Percentiles rank a stretch among this genome's conserved stretches.
Conservation (phyloP, 2,888 invertebrate species). For the Lasioglossum villosulum region DNA sequence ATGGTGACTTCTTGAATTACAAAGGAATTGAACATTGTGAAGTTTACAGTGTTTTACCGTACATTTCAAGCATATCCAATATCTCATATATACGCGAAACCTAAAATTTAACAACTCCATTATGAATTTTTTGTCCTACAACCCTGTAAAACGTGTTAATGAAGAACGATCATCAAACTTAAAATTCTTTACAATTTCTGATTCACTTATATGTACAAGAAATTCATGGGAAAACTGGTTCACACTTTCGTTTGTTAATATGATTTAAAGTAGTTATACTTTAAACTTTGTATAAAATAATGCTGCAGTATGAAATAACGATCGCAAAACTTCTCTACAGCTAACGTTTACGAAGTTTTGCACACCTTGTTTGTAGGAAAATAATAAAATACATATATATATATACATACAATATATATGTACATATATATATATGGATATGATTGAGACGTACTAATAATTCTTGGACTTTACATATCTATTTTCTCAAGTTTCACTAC, state of each 20-base stretch:
- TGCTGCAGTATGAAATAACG: slow-evolving; percentile 17
- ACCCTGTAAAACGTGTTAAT: slow-evolving; percentile 19
- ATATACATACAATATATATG: background rate
- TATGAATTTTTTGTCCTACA: background rate
- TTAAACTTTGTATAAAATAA: slow-evolving; percentile 29
- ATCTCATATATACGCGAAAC: slow-evolving; percentile 18
- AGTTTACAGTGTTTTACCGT: slow-evolving; percentile 48
- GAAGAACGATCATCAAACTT: background rate
- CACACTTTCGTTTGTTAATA: slow-evolving; percentile 11
- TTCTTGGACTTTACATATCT: slow-evolving; percentile 72
- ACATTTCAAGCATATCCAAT: slow-evolving; percentile 63
- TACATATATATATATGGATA: slow-evolving; percentile 40
- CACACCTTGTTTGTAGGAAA: slow-evolving; percentile 24
- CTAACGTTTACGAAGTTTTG: slow-evolving; percentile 20
- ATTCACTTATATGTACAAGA: slow-evolving; percentile 34
- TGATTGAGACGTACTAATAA: slow-evolving; percentile 65
- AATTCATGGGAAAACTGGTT: slow-evolving; percentile 23
- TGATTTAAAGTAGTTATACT: slow-evolving; percentile 21
- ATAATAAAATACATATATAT: slow-evolving; percentile 26
- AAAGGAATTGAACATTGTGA: slow-evolving; percentile 64
- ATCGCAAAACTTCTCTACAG: slow-evolving; percentile 5
- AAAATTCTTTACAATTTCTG: slow-evolving; percentile 28
- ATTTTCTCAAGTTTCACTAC: slow-evolving; percentile 73
- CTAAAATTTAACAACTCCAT: slow-evolving; percentile 3
- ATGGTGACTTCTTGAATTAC: slow-evolving; percentile 62